These are phyloP conservation scores for Adoxophyes honmai DNA, from an alignment of 1,140 invertebrate species.

Conservation along the genomic window DNA sequence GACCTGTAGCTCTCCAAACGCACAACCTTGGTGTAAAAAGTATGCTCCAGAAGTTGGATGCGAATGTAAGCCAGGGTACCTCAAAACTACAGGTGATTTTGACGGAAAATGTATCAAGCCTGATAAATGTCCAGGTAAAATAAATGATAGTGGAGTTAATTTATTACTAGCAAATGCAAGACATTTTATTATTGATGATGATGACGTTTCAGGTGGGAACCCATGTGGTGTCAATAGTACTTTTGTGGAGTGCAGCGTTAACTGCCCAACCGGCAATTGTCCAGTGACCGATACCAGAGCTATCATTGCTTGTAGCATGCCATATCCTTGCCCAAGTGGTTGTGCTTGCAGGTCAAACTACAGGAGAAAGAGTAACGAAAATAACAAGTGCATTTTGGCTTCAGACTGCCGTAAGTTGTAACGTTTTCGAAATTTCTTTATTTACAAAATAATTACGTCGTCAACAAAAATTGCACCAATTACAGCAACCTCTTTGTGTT, in stretches of 20 bases:
- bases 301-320: constrained; percentile 29
- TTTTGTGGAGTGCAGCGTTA: constrained; percentile 32
- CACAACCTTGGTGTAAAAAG: neutral
- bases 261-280: constrained; percentile 40
- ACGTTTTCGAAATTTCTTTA: no score
- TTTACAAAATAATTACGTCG: no score
- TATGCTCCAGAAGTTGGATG: constrained; percentile 17
- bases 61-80: constrained; percentile 22
- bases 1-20: constrained; percentile 17
- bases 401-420: constrained; percentile 46
- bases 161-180: no score
- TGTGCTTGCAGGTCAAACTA: constrained; percentile 37
- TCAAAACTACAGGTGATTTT: neutral
- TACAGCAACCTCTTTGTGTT: no score
- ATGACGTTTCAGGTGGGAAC: constrained; percentile 9
- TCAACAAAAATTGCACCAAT: no score
- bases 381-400: constrained; percentile 35
- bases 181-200: no score
- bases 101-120: constrained; percentile 22
- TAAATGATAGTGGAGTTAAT: no score
- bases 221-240: constrained; percentile 32
- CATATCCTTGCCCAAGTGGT: constrained; percentile 36
- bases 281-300: constrained; percentile 31
- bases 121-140: constrained; percentile 24
- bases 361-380: constrained; percentile 25